These are phyloP conservation scores for Yponomeuta cagnagella DNA, from an alignment of 2,888 invertebrate species.

Conservation along the genomic window DNA sequence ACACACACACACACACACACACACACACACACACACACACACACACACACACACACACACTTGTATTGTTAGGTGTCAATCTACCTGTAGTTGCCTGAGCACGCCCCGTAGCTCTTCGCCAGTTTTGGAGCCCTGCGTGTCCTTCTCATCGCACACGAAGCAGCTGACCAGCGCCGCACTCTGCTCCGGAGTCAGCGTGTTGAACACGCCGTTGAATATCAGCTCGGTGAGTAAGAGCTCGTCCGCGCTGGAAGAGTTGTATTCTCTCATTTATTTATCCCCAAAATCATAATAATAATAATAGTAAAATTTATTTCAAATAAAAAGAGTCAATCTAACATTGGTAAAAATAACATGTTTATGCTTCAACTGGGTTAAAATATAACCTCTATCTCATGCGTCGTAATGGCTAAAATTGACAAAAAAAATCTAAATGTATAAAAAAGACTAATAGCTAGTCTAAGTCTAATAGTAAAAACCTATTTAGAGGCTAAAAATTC, in stretches of 20 bases:
- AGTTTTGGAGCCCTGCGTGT: constrained; percentile 83
- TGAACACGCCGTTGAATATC: constrained; percentile 98
- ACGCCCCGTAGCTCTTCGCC: constrained; percentile 93
- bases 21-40: background rate
- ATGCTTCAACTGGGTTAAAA: too few relatives aligned
- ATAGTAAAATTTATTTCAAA: too few relatives aligned
- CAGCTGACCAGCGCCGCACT: constrained; percentile 91
- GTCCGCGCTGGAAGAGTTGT: constrained; percentile 81
- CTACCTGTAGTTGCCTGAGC: constrained; percentile 90
- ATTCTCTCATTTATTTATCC: too few relatives aligned
- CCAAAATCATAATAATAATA: background rate
- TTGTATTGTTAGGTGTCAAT: too few relatives aligned
- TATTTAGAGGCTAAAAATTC: too few relatives aligned
- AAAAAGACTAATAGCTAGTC: too few relatives aligned
- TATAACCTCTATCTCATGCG: too few relatives aligned
- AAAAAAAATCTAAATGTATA: too few relatives aligned
- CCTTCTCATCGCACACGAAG: constrained; percentile 95
- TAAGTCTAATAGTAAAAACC: too few relatives aligned
- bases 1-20: background rate
- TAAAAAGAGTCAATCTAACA: too few relatives aligned
- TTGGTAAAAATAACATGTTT: too few relatives aligned
- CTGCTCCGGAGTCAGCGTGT: constrained; percentile 86
- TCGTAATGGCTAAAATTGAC: too few relatives aligned
- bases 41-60: constrained; percentile 1
- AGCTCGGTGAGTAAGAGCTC: constrained; percentile 97